A percentile compares a stretch with the other conserved stretches of the same genome.
phyloP scores from a whole-genome alignment of 2,888 invertebrate genomes.

The Xestia c-nigrum region DNA sequence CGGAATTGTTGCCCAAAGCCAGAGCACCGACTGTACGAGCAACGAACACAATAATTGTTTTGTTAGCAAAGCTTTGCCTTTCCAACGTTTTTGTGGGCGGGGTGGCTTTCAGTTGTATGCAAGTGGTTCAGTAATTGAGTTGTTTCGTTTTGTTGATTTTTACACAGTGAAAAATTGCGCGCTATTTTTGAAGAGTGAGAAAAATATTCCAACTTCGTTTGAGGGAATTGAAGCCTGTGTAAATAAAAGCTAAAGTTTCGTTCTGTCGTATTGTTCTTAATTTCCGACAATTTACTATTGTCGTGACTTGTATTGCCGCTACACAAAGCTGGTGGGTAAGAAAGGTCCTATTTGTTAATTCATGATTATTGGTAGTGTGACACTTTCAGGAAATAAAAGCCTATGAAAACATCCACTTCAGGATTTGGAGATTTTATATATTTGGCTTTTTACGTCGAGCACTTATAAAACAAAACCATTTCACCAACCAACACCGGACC shows the following conservation, averaged over 20 bases:
- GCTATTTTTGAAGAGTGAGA: background rate
- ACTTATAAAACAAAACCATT: background rate
- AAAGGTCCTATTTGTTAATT: background rate
- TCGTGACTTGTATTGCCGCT: background rate
- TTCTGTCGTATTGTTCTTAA: slow-evolving; percentile 6
- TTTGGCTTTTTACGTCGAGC: background rate
- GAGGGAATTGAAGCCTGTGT: background rate
- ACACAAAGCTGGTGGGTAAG: background rate
- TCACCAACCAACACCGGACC: background rate
- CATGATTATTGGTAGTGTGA: background rate
- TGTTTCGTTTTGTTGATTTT: slow-evolving; percentile 47
- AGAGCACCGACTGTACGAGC: slow-evolving; percentile 47
- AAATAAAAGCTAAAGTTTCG: slow-evolving; percentile 12
- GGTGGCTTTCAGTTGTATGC: slow-evolving; percentile 34
- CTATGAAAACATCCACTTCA: background rate
- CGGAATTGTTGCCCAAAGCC: slow-evolving; percentile 53
- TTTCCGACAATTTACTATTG: background rate
- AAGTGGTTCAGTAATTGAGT: slow-evolving; percentile 49
- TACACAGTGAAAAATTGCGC: slow-evolving; percentile 20
- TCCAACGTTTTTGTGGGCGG: slow-evolving; percentile 54
- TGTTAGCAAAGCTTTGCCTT: slow-evolving; percentile 57
- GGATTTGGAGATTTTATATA: background rate
- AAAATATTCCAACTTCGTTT: slow-evolving; percentile 15
- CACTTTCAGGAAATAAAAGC: background rate
- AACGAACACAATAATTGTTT: slow-evolving; percentile 64